phyloP scores from a whole-genome alignment of 2,113 vertebrate genomes.

The Cyanoderma ruficeps region DNA sequence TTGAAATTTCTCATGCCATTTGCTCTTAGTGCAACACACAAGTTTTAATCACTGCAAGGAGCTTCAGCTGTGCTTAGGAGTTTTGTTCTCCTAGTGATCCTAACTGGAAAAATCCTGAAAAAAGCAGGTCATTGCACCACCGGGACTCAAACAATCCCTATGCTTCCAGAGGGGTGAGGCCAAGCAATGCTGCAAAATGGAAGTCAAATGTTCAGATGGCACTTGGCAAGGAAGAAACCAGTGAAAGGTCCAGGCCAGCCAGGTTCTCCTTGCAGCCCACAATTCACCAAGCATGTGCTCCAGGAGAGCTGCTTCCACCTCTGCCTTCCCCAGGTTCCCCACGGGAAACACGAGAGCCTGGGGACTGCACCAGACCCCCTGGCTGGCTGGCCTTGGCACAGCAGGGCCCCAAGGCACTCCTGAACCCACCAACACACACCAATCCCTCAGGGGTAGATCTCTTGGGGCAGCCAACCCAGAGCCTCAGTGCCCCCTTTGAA shows the following conservation, averaged over 20 bases:
- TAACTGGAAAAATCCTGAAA: not conserved
- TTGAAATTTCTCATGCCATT: not conserved
- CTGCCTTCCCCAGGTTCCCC: not conserved
- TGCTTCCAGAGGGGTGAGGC: not conserved
- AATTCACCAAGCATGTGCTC: accelerated
- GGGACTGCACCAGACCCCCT: not conserved
- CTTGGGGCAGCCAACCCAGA: accelerated
- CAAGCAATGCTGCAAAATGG: not conserved
- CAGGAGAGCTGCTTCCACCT: not conserved
- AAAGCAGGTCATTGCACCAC: not conserved
- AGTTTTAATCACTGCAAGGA: not conserved
- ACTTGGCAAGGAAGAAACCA: accelerated
- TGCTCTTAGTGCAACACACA: not conserved
- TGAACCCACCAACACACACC: accelerated
- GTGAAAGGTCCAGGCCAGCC: not conserved
- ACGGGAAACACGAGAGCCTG: accelerated
- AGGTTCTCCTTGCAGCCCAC: not conserved
- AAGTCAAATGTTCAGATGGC: not conserved
- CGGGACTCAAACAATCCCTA: not conserved
- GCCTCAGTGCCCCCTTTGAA: not conserved
- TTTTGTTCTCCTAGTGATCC: not conserved
- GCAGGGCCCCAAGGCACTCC: accelerated
- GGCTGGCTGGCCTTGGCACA: not conserved
- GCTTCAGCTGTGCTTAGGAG: not conserved
- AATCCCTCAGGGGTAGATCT: accelerated